phyloP scores from a whole-genome alignment of 1,140 invertebrate species.

The Drosophila obscura region DNA sequence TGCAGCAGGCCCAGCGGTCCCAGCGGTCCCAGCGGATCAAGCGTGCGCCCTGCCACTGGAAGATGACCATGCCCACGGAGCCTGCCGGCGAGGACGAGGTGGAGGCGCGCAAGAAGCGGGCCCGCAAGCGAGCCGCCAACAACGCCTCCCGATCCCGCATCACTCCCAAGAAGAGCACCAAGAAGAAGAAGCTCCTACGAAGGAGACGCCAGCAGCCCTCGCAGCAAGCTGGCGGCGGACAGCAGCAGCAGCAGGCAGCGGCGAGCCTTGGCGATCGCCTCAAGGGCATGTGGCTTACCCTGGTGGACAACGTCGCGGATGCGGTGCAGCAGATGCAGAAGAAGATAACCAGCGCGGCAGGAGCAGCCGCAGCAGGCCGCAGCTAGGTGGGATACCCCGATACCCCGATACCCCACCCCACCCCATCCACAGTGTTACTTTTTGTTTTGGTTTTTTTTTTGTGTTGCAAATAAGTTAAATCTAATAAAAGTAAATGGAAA shows the following conservation, averaged over 20 bases:
- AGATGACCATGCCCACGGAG: slow-evolving; percentile 37
- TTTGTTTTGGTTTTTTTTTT: slow-evolving; percentile 12
- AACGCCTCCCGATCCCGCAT: slow-evolving; percentile 49
- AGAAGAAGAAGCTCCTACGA: slow-evolving; percentile 44
- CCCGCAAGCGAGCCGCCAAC: slow-evolving; percentile 54
- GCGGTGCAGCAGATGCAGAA: slow-evolving; percentile 54
- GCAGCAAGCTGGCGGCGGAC: neutral
- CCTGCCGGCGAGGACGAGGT: slow-evolving; percentile 47
- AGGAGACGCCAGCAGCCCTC: slow-evolving; percentile 32
- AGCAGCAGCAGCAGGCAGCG: neutral
- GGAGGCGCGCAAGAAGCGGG: slow-evolving; percentile 51
- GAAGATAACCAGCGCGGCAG: slow-evolving; percentile 28
- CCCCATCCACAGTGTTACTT: neutral
- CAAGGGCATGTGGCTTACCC: slow-evolving; percentile 48
- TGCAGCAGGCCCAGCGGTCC: slow-evolving; percentile 15
- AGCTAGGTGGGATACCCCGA: neutral
- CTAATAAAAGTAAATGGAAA: slow-evolving; percentile 16
- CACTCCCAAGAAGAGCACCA: slow-evolving; percentile 33
- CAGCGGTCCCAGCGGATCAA: slow-evolving; percentile 21
- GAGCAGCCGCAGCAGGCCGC: neutral
- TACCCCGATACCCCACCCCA: too few relatives aligned
- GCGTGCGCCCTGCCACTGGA: slow-evolving; percentile 55
- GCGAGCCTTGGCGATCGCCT: slow-evolving; percentile 36
- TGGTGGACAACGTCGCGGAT: slow-evolving; percentile 52
- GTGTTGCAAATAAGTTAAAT: slow-evolving; percentile 11